Conservation (phyloP, 2,888 invertebrate genomes). For the Patella depressa region DNA sequence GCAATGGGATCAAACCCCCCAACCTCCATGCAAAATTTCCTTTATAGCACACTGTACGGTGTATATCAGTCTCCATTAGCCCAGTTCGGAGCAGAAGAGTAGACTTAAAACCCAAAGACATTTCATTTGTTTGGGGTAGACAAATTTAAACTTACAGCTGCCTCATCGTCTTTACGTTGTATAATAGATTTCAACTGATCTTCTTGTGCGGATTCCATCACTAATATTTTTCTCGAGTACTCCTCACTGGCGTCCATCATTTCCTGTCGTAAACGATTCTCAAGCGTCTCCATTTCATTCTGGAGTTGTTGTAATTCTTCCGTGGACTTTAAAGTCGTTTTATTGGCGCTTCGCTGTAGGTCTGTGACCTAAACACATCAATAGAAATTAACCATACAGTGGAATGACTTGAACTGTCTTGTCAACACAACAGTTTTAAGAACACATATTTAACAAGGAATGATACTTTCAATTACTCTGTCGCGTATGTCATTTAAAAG, state of each 20-base stretch:
- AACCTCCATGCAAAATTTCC: no score
- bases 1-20: no score
- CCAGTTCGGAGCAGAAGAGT: no score
- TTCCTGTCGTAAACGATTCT: constrained; percentile 50
- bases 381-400: not conserved
- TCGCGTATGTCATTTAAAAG: no score
- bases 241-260: constrained; percentile 56
- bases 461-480: no score
- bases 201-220: constrained; percentile 52
- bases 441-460: no score
- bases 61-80: no score
- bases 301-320: constrained; percentile 50
- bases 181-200: constrained; percentile 44
- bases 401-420: not conserved
- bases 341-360: constrained; percentile 42
- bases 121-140: no score
- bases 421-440: not conserved
- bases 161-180: constrained; percentile 45
- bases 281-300: constrained; percentile 54
- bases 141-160: constrained; percentile 38
- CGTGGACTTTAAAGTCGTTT: constrained; percentile 37
- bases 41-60: no score
- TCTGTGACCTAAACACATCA: constrained; percentile 42
- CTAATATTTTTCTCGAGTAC: constrained; percentile 52
- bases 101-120: no score